Evolutionary conservation across 2,113 vertebrate genomes (phyloP).

Genomic region (Melospiza melodia): DNA sequence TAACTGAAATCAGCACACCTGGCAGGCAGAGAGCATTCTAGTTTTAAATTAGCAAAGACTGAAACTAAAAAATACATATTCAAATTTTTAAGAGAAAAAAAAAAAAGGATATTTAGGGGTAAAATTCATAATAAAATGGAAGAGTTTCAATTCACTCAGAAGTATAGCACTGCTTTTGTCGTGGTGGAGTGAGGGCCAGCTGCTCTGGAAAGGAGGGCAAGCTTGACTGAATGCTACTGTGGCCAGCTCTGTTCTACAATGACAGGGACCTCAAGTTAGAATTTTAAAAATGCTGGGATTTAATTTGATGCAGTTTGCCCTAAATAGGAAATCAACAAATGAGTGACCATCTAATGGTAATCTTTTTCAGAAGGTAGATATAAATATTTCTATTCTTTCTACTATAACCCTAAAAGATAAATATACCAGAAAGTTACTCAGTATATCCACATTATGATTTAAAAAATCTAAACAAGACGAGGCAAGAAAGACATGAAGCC

Average conservation of each 20-base stretch:
- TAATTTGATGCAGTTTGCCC: not conserved
- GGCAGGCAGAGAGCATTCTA: not conserved
- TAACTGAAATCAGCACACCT: not conserved
- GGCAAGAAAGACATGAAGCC: not conserved
- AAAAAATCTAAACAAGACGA: not conserved
- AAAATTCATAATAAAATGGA: not conserved
- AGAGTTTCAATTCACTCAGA: not conserved
- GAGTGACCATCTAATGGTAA: not conserved
- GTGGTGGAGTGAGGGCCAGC: fast-evolving
- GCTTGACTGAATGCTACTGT: not conserved
- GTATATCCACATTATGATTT: not conserved
- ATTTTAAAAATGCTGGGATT: not conserved
- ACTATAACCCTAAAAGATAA: not conserved
- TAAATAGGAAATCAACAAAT: not conserved
- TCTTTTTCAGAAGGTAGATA: not conserved
- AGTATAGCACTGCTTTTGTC: not conserved
- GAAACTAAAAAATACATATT: not conserved
- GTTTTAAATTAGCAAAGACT: not conserved
- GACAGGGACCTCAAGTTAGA: not conserved
- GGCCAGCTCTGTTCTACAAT: not conserved
- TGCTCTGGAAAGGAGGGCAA: not conserved
- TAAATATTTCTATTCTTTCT: not conserved
- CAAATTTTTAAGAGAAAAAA: not conserved
- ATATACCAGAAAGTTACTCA: not conserved
- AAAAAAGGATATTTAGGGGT: not conserved